Base-by-base conservation (phyloP, 2,888 invertebrate genomes). In the Esperia sulphurella region DNA sequence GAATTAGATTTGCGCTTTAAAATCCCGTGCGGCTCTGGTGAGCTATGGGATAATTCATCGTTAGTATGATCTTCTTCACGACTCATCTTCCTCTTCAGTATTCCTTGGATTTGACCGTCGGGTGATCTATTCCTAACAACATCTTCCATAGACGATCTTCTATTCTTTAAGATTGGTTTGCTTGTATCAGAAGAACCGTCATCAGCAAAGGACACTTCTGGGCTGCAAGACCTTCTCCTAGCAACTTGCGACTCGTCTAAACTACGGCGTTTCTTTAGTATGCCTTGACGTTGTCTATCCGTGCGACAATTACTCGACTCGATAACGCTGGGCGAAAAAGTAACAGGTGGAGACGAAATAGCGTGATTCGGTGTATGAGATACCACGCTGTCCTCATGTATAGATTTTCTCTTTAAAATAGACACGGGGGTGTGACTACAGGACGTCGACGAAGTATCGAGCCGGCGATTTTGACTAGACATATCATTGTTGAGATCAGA, bases 231-330 rank as follows among this genome's bases (percentile, higher is more conserved):
- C 46, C 94, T 89, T 58, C 93, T 91, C 41, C 93, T 83, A 54
- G 93, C 87, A 46, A 94, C 94, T 76, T 94, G 93, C 21, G 92
- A 93, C 71, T 96, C 96, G 61, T 96, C 96, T 58, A 96, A 86
- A 68, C 96, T 96, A 49, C 95, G 92, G 31, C 95, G 93, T 82
- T 96, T 96, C 79, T 96, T 96, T 55, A 95, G 87, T 69, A 96
- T 96, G 41, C 95, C 95, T 75, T 95, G 95, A 47, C 93, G 92
- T 57, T 93, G 92, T 54, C 90, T 84, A 47, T 83, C 83, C 33
- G 90, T 80, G 28, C 89, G 89, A 49, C 90, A 85, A 49, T 92
- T 91, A 30, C 92, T 91, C 12, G 92, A 91, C 66, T 95, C 95
- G 43, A 94, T 82, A 48, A 95, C 95, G 67, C 91, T 94, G 0